Evolutionary conservation across 2,888 invertebrate genomes (phyloP).

Genomic region (Apomyelois bistriatella): DNA sequence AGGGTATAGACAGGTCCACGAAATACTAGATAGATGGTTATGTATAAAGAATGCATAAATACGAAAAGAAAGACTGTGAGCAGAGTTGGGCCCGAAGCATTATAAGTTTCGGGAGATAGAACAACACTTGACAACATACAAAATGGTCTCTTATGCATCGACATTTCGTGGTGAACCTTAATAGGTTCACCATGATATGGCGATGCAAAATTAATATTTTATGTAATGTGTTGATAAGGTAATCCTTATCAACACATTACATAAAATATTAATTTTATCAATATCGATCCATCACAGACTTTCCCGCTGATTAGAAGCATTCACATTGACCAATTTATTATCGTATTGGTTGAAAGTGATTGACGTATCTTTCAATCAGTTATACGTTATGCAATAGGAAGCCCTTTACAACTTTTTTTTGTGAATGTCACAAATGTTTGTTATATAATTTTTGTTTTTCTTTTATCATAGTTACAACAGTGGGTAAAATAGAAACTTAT

Average conservation of each 20-base stretch:
- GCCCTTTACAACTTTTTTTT: slow-evolving; percentile 10
- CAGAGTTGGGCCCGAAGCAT: too few species aligned
- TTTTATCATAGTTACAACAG: not conserved
- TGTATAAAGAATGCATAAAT: too few species aligned
- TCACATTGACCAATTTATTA: slow-evolving; percentile 15
- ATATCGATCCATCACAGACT: slow-evolving; percentile 18
- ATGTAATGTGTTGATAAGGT: slow-evolving; percentile 1
- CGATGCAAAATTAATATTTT: slow-evolving; percentile 9
- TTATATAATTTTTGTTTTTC: not conserved
- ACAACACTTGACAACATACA: too few species aligned
- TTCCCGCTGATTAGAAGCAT: slow-evolving; percentile 23
- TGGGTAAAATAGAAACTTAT: too few species aligned
- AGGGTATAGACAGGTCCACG: too few species aligned
- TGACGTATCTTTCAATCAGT: slow-evolving; percentile 12
- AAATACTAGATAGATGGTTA: too few species aligned
- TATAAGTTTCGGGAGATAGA: too few species aligned
- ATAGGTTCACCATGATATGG: too few species aligned
- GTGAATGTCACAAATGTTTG: not conserved
- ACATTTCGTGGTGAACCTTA: too few species aligned
- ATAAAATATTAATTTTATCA: slow-evolving; percentile 11
- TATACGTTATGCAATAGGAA: slow-evolving; percentile 7
- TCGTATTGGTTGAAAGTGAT: slow-evolving; percentile 11
- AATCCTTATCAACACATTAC: not conserved
- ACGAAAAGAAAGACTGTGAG: too few species aligned
- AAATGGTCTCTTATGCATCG: too few species aligned